Evolutionary conservation across 2,888 invertebrate species (phyloP), one percentile per base, ranked within the genome.

Genomic region (Laothoe populi): DNA sequence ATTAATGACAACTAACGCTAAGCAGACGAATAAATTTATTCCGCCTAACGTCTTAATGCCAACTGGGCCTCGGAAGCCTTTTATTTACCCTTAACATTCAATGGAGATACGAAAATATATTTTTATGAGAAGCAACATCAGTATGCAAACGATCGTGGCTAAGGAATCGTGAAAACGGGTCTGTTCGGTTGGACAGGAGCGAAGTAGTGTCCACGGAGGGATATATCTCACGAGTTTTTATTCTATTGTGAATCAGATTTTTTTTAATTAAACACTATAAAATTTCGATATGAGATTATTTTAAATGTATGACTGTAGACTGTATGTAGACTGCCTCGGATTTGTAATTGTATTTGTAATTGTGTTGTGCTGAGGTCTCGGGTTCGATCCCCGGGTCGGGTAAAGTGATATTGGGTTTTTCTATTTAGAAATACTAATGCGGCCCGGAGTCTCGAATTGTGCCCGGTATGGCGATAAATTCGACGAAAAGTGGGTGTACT

Each of bases 41-140:
- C 42, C 53, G 26, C 42, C 13, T 26, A 49, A 49, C 53, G 42
- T 61, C 53, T 61, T 45, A 60, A 60, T 48, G 62, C 53, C 21
- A 48, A 19, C 13, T 59, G 59, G 58, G 45, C 19, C 60, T 53
- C 53, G 49, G 40, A 53, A 49, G 24, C 38, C 60, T 61, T 64
- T 67, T 74, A 66, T 72, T 80, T 75, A 74, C 72, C 75, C 75
- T 74, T 76, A 80, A 79, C 74, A 75, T 78, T 77, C 74, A 75
- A 81, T 81, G 72, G 74, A 70, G 68, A 79, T 78, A 77, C 74
- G 74, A 78, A 79, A 78, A 76, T 77, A 72, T 74, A 75, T 72
- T 76, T 78, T 79, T 76, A 77, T 77, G 74, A 72, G 64, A 64
- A 38, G 44, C 63, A 70, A 61, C 71, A 77, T 75, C 73, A 69